These are phyloP conservation scores for Clostera curtula DNA, from an alignment of 2,888 invertebrate species.

Conservation along the genomic window DNA sequence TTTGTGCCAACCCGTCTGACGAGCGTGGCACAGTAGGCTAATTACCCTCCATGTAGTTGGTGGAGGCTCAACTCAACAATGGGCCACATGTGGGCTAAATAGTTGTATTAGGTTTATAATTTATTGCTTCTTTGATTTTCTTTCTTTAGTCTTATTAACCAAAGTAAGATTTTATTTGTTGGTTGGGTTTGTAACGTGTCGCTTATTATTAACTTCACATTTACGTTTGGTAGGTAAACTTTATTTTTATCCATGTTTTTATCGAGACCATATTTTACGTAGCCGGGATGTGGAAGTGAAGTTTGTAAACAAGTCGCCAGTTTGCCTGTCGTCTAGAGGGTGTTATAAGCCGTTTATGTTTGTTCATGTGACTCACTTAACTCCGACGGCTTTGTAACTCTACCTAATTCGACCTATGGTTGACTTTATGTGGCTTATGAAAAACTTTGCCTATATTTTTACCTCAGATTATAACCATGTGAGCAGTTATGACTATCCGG, in stretches of 20 bases:
- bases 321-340: constrained; percentile 28
- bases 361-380: constrained; percentile 39
- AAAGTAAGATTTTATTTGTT: no score
- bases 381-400: constrained; percentile 15
- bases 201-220: neutral
- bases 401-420: constrained; percentile 20
- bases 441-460: constrained; percentile 24
- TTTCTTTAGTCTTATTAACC: no score
- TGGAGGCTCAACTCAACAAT: no score
- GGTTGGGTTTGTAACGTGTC: no score
- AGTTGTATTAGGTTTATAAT: no score
- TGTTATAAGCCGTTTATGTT: constrained; percentile 40
- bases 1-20: no score
- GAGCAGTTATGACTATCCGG: no score
- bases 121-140: no score
- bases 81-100: no score
- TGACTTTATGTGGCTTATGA: constrained; percentile 23
- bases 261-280: constrained; percentile 30
- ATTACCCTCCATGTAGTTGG: no score
- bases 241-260: constrained; percentile 24
- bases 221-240: constrained; percentile 1
- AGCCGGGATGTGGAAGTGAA: constrained; percentile 33
- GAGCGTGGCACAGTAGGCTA: no score
- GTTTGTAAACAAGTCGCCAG: constrained; percentile 42
- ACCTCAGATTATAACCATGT: no score